These are phyloP conservation scores for Teleiodes luculella DNA, from an alignment of 2,888 invertebrate genomes.

Conservation along the genomic window DNA sequence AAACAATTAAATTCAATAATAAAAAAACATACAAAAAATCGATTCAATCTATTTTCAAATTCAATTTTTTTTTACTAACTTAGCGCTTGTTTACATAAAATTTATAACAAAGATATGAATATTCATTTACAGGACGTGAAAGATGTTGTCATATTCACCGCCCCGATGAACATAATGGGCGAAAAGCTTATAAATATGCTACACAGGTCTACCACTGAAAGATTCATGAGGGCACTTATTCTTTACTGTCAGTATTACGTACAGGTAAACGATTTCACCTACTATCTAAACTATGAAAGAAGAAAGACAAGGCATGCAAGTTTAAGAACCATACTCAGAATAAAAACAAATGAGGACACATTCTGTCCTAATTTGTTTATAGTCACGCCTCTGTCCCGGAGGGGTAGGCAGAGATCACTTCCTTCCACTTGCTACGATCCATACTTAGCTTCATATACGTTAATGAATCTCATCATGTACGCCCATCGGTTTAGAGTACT, in stretches of 20 bases:
- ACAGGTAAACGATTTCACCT: conserved; percentile 53
- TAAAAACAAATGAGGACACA: no score
- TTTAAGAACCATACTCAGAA: no score
- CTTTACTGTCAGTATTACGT: conserved; percentile 81
- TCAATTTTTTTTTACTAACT: no score
- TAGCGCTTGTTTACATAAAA: no score
- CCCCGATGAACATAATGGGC: conserved; percentile 72
- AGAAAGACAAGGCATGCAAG: neutral
- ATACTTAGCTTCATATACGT: no score
- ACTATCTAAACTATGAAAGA: neutral
- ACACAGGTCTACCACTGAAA: conserved; percentile 78
- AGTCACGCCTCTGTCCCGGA: no score
- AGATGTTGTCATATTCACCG: conserved; percentile 76
- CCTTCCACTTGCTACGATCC: no score
- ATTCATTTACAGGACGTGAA: conserved; percentile 54
- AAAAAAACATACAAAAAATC: neutral
- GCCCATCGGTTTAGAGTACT: no score
- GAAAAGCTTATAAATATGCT: conserved; percentile 80
- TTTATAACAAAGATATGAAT: neutral
- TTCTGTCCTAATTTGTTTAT: no score
- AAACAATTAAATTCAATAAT: neutral
- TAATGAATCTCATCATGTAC: no score
- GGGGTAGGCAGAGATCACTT: no score
- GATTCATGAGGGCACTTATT: conserved; percentile 80
- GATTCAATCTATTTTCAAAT: no score